Percentiles rank a stretch among this genome's conserved stretches.
phyloP scores from a whole-genome alignment of 2,888 invertebrate genomes.

The Diploptera punctata region DNA sequence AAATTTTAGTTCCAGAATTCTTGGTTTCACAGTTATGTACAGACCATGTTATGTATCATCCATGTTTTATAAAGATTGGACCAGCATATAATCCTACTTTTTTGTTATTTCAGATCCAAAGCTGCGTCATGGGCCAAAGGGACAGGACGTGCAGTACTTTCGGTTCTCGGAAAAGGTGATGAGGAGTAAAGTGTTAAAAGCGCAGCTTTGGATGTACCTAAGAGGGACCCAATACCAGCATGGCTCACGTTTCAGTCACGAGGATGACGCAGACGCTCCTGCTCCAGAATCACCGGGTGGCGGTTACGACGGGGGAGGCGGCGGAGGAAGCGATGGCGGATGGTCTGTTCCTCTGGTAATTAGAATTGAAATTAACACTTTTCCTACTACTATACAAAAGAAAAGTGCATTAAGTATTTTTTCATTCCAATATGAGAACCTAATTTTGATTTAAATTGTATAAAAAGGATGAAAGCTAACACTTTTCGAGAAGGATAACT shows the following conservation, averaged over 20 bases:
- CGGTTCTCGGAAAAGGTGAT: slow-evolving; percentile 73
- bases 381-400: too few relatives aligned
- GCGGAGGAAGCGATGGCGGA: not conserved
- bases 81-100: too few relatives aligned
- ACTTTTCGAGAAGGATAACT: too few relatives aligned
- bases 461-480: too few relatives aligned
- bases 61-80: too few relatives aligned
- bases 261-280: not conserved
- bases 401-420: too few relatives aligned
- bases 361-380: not conserved
- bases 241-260: not conserved
- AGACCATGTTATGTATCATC: too few relatives aligned
- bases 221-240: slow-evolving; percentile 55
- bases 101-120: slow-evolving; percentile 64
- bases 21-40: too few relatives aligned
- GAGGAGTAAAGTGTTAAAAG: slow-evolving; percentile 71
- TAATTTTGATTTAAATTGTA: too few relatives aligned
- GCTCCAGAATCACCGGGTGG: slow-evolving; percentile 17
- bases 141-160: slow-evolving; percentile 73
- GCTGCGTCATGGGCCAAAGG: slow-evolving; percentile 70
- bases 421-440: too few relatives aligned
- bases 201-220: slow-evolving; percentile 73
- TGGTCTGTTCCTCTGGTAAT: slow-evolving; percentile 20
- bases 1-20: too few relatives aligned
- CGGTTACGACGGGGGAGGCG: slow-evolving; percentile 6